Base-by-base conservation (phyloP, 1,140 invertebrate genomes). In the Bathynomus jamesi region DNA sequence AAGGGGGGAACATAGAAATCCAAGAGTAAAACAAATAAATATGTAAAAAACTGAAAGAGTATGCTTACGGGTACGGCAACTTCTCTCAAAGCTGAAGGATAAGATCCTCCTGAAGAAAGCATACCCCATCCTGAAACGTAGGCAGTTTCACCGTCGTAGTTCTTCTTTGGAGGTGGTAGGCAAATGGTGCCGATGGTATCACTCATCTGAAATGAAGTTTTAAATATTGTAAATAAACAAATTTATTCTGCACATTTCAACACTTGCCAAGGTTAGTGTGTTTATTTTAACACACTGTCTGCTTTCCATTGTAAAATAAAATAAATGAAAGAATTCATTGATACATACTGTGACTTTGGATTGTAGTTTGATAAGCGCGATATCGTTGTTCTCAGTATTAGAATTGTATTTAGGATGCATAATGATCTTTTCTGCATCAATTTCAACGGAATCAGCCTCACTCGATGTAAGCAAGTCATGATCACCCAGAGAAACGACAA, bases 71-170 rank as follows among this genome's bases (percentile, higher is more conserved):
- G 61, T 10, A 73, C 67, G 4, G 30, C 31, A 4, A 73, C 72
- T 29, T 73, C 72, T 27, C 29, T 30, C 25, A 73, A 63, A 5
- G 8, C 21, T 28, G 21, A 27, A 17, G 73, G 27, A 32, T 61
- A 40, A 17, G 40, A 31, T 21, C 69, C 73, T 7, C 69, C 73
- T 11, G 32, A 61, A 25, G 31, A 25, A 8, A 32, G n/a, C 29
- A 68, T 67, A 2, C 79, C 72, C 72, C 72, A 73, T 61, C 72
- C 72, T 1, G 72, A 65, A 17, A 73, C 72, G 21, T 46, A 61
- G 28, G 69, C 73, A 8, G 27, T 61, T 30, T 63, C 67, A 53
- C 64, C 67, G 32, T 7, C 64, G 40, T 74, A 74, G 5, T 10
- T 61, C 1, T 27, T 31, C 0, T 10, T 25, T 0, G 64, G 61